Conservation (phyloP, 2,888 invertebrate genomes). For the Morinoia aosen region DNA sequence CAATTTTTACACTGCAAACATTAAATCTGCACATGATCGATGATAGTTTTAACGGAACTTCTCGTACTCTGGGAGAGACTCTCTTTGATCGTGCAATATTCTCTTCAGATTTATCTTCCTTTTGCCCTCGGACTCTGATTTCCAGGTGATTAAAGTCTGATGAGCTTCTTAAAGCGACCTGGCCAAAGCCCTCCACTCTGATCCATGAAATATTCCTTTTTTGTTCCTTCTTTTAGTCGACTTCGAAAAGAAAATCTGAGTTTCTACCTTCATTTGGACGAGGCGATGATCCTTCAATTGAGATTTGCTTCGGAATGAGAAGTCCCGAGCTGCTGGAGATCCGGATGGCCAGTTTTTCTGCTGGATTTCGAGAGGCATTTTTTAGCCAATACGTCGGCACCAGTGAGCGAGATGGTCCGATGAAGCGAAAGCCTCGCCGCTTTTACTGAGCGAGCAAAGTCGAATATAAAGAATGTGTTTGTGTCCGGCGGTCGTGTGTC, state of each 20-base stretch:
- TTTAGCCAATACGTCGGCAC: not conserved
- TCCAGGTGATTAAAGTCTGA: not conserved
- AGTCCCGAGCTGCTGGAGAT: not conserved
- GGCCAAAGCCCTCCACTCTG: not conserved
- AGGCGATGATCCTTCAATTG: conserved; percentile 14
- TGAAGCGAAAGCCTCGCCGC: not conserved
- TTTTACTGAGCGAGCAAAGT: not conserved
- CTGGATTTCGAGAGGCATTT: not conserved
- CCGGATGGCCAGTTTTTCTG: not conserved
- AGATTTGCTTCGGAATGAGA: not conserved
- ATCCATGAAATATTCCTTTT: not conserved
- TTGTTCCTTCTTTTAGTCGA: not conserved
- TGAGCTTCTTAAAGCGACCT: not conserved
- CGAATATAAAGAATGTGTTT: not conserved
- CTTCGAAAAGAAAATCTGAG: not conserved
- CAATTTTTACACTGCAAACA: not conserved
- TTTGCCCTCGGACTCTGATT: not conserved
- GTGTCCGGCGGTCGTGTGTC: not conserved
- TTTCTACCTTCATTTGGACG: not conserved
- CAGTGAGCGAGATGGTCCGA: not conserved
- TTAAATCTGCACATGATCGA: not conserved
- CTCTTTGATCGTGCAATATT: not conserved
- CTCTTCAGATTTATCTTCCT: not conserved
- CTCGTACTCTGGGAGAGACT: not conserved
- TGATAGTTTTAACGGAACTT: not conserved